phyloP scores from a whole-genome alignment of 2,797 vertebrate genomes.

The Todus mexicanus region DNA sequence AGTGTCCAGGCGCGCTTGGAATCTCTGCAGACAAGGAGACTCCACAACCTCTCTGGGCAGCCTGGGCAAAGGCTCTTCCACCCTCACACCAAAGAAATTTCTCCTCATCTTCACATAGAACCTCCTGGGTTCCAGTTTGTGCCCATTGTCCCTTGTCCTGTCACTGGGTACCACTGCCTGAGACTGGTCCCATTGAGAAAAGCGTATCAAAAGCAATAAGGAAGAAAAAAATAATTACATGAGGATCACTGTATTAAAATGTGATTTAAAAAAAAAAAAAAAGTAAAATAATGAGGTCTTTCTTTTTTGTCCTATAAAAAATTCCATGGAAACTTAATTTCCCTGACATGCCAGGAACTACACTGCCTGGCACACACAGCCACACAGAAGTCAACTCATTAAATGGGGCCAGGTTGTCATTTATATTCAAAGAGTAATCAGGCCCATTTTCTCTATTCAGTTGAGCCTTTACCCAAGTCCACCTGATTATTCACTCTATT shows the following conservation, averaged over 20 bases:
- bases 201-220: background rate
- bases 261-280: background rate
- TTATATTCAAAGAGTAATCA: background rate
- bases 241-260: background rate
- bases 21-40: no score
- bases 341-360: background rate
- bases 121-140: background rate
- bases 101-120: background rate
- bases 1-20: background rate
- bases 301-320: background rate
- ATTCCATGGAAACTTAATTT: background rate
- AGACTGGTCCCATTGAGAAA: background rate
- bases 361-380: background rate
- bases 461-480: background rate
- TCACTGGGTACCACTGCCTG: background rate
- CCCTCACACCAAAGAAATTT: no score
- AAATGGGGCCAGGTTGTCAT: background rate
- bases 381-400: background rate
- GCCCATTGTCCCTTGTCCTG: background rate
- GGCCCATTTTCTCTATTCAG: background rate
- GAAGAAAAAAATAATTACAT: background rate
- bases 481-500: background rate
- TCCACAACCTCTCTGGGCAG: no score
- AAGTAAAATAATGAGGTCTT: background rate
- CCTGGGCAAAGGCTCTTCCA: no score